These are phyloP conservation scores for Agrochola litura DNA, from an alignment of 2,888 invertebrate genomes.

Conservation along the genomic window DNA sequence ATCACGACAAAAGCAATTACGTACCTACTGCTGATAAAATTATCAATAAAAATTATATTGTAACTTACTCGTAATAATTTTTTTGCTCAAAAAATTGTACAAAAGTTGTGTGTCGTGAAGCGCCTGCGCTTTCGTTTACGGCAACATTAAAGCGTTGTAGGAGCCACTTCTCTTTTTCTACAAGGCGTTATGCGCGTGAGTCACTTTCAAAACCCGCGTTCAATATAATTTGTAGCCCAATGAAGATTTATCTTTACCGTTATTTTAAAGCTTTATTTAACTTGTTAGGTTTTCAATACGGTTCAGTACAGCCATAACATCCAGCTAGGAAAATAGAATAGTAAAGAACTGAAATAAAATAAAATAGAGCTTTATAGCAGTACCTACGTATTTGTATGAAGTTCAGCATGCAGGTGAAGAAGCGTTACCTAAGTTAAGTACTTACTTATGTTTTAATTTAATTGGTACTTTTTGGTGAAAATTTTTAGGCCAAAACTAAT, in stretches of 20 bases:
- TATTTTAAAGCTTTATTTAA: conserved; percentile 16
- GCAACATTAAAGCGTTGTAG: conserved; percentile 54
- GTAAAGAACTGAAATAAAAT: background rate
- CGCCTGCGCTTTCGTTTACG: conserved; percentile 39
- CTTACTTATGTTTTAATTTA: background rate
- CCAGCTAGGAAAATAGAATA: background rate
- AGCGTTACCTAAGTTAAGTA: background rate
- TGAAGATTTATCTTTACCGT: conserved; percentile 18
- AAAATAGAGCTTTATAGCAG: background rate
- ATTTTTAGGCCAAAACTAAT: background rate
- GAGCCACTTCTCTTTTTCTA: conserved; percentile 54
- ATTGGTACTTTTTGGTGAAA: background rate
- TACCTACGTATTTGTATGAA: background rate
- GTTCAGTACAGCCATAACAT: background rate
- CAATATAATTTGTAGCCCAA: conserved; percentile 13
- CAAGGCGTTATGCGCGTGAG: conserved; percentile 65
- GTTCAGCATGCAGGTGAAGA: background rate
- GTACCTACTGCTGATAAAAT: background rate
- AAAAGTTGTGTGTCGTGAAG: conserved; percentile 3
- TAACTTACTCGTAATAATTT: background rate
- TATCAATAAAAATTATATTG: background rate
- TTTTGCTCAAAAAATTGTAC: background rate
- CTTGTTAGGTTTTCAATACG: background rate
- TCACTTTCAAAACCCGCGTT: conserved; percentile 1
- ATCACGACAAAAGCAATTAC: background rate